A percentile compares a stretch with the other conserved stretches of the same genome.
phyloP scores from a whole-genome alignment of 2,113 vertebrate species.

The Cyrtonyx montezumae region DNA sequence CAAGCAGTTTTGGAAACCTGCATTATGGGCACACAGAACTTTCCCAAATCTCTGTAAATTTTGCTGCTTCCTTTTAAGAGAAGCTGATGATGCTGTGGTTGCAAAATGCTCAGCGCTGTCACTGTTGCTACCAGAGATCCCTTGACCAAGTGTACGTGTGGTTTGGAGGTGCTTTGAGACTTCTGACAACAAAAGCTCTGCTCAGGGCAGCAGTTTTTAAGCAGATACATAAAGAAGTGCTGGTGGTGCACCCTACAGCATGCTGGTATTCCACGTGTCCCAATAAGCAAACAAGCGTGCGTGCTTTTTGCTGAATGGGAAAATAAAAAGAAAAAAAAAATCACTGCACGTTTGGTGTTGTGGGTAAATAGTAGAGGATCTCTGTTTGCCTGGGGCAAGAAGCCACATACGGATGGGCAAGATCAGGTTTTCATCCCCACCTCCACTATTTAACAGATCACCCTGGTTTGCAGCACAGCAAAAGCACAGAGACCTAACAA shows the following conservation, averaged over 20 bases:
- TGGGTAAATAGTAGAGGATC: not conserved
- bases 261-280: not conserved
- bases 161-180: not conserved
- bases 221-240: not conserved
- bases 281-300: not conserved
- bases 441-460: not conserved
- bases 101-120: not conserved
- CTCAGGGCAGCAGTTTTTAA: conserved; percentile 1
- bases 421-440: not conserved
- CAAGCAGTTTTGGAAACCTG: not conserved
- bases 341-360: not conserved
- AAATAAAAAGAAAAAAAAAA: not conserved
- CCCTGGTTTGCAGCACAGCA: not conserved
- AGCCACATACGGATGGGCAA: not conserved
- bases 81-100: not conserved
- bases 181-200: not conserved
- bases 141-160: not conserved
- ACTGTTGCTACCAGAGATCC: not conserved
- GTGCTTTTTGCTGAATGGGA: not conserved
- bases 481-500: not conserved
- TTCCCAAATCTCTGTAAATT: not conserved
- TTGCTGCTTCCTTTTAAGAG: not conserved
- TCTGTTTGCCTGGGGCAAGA: not conserved
- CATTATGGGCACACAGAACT: not conserved
- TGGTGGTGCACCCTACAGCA: not conserved